phyloP scores from a whole-genome alignment of 1,140 invertebrate genomes.

The Dryas iulia region DNA sequence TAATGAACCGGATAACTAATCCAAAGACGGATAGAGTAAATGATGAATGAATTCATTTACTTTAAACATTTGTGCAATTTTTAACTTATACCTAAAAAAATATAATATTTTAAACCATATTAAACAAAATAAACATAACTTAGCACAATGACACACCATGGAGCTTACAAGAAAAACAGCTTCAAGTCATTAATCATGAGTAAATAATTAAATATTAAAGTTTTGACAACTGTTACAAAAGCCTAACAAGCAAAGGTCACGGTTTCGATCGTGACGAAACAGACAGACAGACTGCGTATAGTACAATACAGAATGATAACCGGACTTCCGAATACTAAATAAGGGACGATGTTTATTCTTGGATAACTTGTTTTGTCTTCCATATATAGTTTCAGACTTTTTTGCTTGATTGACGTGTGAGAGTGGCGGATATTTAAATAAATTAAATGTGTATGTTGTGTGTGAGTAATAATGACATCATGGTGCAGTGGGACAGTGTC shows the following conservation, averaged over 20 bases:
- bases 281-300: not conserved
- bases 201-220: slow-evolving; percentile 1
- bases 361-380: slow-evolving; percentile 5
- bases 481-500: too few relatives aligned
- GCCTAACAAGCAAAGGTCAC: slow-evolving; percentile 1
- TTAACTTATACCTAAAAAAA: too few relatives aligned
- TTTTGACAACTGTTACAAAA: not conserved
- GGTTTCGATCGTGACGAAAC: slow-evolving; percentile 13
- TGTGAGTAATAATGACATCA: too few relatives aligned
- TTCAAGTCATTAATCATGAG: not conserved
- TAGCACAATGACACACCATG: not conserved
- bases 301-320: not conserved
- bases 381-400: slow-evolving; percentile 1
- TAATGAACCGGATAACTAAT: too few relatives aligned
- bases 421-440: not conserved
- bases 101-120: not conserved
- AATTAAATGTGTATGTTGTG: not conserved
- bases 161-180: not conserved
- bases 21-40: too few relatives aligned
- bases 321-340: slow-evolving; percentile 10
- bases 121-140: not conserved
- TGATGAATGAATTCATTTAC: too few relatives aligned
- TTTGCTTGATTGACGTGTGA: not conserved
- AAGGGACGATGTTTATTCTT: slow-evolving; percentile 7
- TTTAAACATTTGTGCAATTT: too few relatives aligned